Conservation (phyloP, 37 sponge, comb jelly and placozoan genomes). For the Ianthella basta region DNA sequence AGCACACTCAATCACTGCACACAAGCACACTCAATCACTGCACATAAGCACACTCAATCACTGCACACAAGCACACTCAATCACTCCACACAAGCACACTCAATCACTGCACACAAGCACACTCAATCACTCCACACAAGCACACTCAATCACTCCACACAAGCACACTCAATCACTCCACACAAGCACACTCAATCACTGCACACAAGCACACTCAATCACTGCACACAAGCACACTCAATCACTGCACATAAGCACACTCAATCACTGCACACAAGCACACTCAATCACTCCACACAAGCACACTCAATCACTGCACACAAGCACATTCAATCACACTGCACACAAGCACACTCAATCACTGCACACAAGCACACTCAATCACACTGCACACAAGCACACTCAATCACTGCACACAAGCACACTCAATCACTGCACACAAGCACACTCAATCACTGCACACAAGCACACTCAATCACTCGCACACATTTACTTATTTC, state of each 20-base stretch:
- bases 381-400: no score
- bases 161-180: conserved; percentile 3
- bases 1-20: no score
- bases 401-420: background rate
- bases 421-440: no score
- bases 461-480: conserved; percentile 5
- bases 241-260: no score
- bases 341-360: background rate
- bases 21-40: conserved; percentile 7
- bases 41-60: no score
- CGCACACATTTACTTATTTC: background rate
- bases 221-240: no score
- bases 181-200: no score
- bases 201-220: background rate
- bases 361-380: background rate
- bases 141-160: no score
- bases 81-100: no score
- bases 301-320: background rate
- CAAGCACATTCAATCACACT: no score
- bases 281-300: no score
- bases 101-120: no score
- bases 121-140: conserved; percentile 2
- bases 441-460: background rate
- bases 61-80: background rate
- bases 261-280: conserved; percentile 2